Evolutionary conservation across 2,113 vertebrate genomes (phyloP), one percentile per base, ranked within the genome.

Genomic region (Uria aalge): DNA sequence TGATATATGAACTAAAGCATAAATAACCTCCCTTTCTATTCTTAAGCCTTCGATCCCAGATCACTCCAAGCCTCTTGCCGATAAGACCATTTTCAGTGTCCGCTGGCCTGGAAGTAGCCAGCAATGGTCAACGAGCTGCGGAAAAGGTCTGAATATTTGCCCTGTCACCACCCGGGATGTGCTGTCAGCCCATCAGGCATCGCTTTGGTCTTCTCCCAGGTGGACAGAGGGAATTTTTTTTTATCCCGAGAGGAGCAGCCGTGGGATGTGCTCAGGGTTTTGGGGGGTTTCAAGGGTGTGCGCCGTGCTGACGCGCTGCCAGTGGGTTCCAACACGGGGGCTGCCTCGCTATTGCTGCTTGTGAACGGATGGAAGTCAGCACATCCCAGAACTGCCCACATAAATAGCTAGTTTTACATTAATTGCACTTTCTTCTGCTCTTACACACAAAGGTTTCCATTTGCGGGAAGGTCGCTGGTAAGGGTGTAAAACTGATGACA

Each of bases 21-120:
- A 97, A 95, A 97, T 90, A 95, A 93, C 87, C 89, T 91, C 91
- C 60, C 88, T 95, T 96, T 95, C 85, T 96, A 43, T 94, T 96
- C 87, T 92, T 97, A 95, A 97, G 86, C 89, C 91, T 95, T 94
- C 76, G 45, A 82, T 92, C 82, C 88, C 89, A 38, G 74, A 85
- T 82, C 89, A 63, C 91, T 83, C 47, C 1, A 1, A 95, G 87
- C 92, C 87, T 82, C 76, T 94, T 86, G 45, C 90, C 60, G 8
- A 57, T 89, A 78, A 91, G 84, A 89, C 36, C 89, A 79, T 94
- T 94, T 73, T 45, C 86, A 76, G 77, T 10, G 7, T 69, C 90
- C 55, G 15, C 73, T 92, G 91, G 86, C 71, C 79, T 95, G 91
- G 82, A 85, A 83, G 89, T 14, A 34, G 85, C 45, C 60, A 59